These are phyloP conservation scores for Akabosia matsudoensis DNA, from an alignment of 1,140 invertebrate genomes.

Conservation along the genomic window DNA sequence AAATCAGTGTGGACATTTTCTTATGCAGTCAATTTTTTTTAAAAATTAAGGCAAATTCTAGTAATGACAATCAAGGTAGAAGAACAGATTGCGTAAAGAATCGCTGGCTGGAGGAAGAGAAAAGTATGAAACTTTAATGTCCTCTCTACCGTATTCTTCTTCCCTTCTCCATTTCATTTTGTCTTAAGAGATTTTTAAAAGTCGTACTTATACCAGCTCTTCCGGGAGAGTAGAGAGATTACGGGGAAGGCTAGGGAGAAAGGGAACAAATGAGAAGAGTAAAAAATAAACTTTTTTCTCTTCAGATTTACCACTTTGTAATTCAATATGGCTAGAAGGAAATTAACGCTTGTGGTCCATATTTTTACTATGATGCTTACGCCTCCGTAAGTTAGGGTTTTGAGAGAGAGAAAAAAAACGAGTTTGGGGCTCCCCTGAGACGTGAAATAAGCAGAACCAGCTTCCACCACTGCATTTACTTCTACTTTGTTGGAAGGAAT, in stretches of 20 bases:
- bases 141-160: neutral
- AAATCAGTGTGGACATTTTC: too few relatives aligned
- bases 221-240: neutral
- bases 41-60: too few relatives aligned
- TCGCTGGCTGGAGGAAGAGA: too few relatives aligned
- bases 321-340: conserved; percentile 42
- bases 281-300: conserved; percentile 10
- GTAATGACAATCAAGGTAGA: too few relatives aligned
- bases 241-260: neutral
- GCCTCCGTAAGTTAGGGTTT: neutral
- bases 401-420: neutral
- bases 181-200: neutral
- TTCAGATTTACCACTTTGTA: conserved; percentile 34
- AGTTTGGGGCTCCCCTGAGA: neutral
- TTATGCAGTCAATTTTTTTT: too few relatives aligned
- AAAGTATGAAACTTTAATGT: neutral
- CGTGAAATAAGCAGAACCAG: conserved; percentile 14
- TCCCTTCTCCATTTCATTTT: neutral
- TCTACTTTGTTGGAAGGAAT: too few relatives aligned
- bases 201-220: too few relatives aligned
- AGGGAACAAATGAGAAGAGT: neutral
- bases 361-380: conserved; percentile 23
- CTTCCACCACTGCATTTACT: too few relatives aligned
- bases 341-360: conserved; percentile 43
- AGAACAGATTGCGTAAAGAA: too few relatives aligned